A percentile compares a stretch with the other conserved stretches of the same genome.
Evolutionary conservation across 2,888 invertebrate species (phyloP).

Genomic region (Synergus gifuensis): DNA sequence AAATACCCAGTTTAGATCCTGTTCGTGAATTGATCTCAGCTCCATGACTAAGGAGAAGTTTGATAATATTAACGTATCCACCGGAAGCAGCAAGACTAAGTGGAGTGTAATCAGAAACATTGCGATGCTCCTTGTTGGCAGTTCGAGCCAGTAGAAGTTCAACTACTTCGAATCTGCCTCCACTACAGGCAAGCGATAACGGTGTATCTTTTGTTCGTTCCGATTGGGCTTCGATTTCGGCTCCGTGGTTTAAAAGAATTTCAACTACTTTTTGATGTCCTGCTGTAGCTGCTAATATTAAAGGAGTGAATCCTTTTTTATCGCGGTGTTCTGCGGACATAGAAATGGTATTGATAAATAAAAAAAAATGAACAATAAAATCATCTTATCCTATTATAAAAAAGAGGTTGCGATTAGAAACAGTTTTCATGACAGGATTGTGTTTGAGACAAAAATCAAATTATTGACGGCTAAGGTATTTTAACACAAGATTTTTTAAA

Average conservation of each 20-base stretch:
- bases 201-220: conserved; percentile 99
- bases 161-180: conserved; percentile 97
- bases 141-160: conserved; percentile 92
- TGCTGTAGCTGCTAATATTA: conserved; percentile 98
- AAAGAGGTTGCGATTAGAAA: not conserved
- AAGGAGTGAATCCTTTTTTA: conserved; percentile 98
- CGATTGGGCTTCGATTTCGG: conserved; percentile 99
- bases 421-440: no score
- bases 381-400: not conserved
- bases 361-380: not conserved
- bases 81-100: conserved; percentile 99
- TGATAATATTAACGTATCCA: conserved; percentile 98
- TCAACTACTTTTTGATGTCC: conserved; percentile 96
- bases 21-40: conserved; percentile 99
- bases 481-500: no score
- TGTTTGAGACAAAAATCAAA: no score
- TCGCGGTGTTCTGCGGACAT: conserved; percentile 91
- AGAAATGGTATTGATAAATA: not conserved
- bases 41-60: conserved; percentile 93
- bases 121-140: conserved; percentile 98
- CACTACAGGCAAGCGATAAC: conserved; percentile 97
- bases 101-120: conserved; percentile 99
- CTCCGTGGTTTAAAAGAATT: conserved; percentile 93
- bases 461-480: no score
- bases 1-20: conserved; percentile 98